Percentiles rank a stretch among this genome's conserved stretches.
These are phyloP conservation scores for Reticulitermes speratus DNA, from an alignment of 1,140 invertebrate species.

Conservation along the genomic window DNA sequence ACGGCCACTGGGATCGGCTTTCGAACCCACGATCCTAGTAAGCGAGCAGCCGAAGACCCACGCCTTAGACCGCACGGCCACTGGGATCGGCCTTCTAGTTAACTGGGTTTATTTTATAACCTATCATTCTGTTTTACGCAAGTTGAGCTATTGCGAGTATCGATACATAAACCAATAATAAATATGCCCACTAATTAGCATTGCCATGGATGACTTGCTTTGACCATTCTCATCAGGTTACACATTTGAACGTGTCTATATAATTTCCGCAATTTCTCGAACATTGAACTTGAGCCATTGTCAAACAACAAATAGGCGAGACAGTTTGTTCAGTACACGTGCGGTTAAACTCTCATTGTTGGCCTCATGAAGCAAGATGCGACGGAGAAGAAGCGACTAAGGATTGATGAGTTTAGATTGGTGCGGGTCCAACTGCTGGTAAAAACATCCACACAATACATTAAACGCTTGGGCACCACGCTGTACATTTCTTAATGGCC, in stretches of 20 bases:
- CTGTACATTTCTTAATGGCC: background rate
- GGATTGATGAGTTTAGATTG: background rate
- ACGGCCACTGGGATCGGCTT: too few relatives aligned
- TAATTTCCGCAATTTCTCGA: background rate
- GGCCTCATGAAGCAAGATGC: background rate
- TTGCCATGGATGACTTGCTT: too few relatives aligned
- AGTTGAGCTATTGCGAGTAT: too few relatives aligned
- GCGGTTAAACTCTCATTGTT: background rate
- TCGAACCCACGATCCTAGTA: too few relatives aligned
- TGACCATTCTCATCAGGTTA: background rate
- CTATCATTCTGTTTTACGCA: too few relatives aligned
- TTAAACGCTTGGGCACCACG: background rate
- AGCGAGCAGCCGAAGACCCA: too few relatives aligned
- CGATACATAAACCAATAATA: too few relatives aligned
- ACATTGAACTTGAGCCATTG: background rate
- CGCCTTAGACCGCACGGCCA: too few relatives aligned
- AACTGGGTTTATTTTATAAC: too few relatives aligned
- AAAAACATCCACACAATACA: conserved; percentile 5
- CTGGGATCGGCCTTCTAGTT: too few relatives aligned
- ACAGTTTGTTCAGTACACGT: background rate
- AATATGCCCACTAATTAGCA: too few relatives aligned
- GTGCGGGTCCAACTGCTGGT: background rate
- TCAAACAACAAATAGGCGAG: background rate
- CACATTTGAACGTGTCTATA: background rate
- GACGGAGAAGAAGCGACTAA: background rate